phyloP scores from a whole-genome alignment of 2,113 vertebrate genomes.

The Dicerorhinus sumatrensis region DNA sequence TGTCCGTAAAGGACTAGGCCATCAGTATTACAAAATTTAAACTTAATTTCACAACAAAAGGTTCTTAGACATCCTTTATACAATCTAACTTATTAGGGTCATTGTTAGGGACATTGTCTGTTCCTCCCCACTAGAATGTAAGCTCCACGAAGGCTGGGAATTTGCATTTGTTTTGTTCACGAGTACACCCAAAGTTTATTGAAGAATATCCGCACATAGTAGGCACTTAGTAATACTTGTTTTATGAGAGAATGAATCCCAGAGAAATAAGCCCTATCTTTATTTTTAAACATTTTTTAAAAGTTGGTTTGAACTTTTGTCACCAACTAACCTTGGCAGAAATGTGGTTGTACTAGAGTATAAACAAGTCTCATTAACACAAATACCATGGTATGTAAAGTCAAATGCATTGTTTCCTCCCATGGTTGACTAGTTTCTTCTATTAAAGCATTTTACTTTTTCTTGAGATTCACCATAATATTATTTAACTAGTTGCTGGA shows the following conservation, averaged over 20 bases:
- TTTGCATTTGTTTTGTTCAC: neutral
- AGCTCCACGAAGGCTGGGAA: neutral
- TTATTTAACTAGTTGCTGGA: constrained; percentile 18
- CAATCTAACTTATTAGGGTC: neutral
- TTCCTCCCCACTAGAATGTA: neutral
- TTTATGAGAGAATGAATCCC: constrained; percentile 2
- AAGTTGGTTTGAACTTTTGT: neutral
- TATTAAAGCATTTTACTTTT: constrained; percentile 43
- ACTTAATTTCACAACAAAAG: constrained; percentile 25
- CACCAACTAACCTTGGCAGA: neutral
- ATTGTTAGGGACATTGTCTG: neutral
- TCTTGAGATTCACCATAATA: neutral
- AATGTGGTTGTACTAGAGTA: neutral
- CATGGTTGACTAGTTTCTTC: neutral
- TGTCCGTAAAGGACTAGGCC: neutral
- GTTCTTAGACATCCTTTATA: constrained; percentile 25
- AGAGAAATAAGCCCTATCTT: neutral
- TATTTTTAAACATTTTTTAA: neutral
- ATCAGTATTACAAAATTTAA: constrained; percentile 24
- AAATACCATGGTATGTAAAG: neutral
- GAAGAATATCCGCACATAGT: neutral
- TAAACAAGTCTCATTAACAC: neutral
- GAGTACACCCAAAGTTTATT: neutral
- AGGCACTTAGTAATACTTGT: constrained; percentile 21
- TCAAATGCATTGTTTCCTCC: neutral